These are phyloP conservation scores for Andrena praecox DNA, from an alignment of 2,888 invertebrate species.

Conservation along the genomic window DNA sequence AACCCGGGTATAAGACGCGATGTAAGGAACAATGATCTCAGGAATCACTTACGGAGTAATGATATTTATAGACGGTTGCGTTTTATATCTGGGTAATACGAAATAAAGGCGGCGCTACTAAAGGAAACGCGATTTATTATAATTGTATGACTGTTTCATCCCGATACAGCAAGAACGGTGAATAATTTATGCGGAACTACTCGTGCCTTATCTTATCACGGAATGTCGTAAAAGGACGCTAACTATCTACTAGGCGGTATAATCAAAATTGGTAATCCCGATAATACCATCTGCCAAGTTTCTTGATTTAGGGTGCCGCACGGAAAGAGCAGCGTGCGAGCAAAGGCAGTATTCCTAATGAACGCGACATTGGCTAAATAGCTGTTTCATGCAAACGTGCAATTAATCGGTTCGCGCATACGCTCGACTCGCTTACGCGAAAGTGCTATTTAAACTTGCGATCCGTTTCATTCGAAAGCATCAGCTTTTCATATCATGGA, in stretches of 20 bases:
- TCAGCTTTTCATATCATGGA: no score
- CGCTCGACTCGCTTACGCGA: no score
- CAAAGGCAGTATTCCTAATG: background rate
- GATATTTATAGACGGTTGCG: background rate
- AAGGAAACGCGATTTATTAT: background rate
- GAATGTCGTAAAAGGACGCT: background rate
- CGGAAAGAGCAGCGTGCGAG: background rate
- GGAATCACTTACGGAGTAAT: background rate
- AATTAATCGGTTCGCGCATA: no score
- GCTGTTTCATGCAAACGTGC: no score
- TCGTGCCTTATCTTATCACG: constrained; percentile 44
- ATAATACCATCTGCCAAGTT: background rate
- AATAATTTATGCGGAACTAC: background rate
- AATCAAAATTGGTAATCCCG: background rate
- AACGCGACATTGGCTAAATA: background rate
- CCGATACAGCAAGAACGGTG: background rate
- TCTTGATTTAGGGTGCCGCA: background rate
- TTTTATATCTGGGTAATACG: background rate
- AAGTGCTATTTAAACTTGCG: no score
- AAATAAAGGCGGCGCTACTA: background rate
- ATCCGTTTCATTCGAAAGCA: no score
- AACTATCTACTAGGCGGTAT: background rate
- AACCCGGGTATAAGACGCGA: background rate
- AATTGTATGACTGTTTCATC: background rate
- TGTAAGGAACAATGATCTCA: background rate